Evolutionary conservation across 2,888 invertebrate species (phyloP).

Genomic region (Tetragonula carbonaria): DNA sequence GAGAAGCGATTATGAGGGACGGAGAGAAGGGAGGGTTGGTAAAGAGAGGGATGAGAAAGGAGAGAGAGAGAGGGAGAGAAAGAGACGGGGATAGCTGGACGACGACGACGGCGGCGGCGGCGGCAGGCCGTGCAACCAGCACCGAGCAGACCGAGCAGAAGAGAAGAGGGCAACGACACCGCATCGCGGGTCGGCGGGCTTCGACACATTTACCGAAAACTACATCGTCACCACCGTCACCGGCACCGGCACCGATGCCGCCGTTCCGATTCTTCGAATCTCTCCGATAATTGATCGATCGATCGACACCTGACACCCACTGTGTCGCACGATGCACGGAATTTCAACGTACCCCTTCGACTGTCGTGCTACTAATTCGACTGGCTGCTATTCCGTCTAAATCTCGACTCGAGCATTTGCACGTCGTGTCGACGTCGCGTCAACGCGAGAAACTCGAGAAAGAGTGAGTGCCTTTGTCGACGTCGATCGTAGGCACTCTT

Average conservation of each 20-base stretch:
- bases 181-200: conserved; percentile 67
- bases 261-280: conserved; percentile 66
- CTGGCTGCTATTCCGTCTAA: no score
- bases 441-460: no score
- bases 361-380: no score
- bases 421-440: no score
- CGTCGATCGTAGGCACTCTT: background rate
- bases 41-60: conserved; percentile 42
- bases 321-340: conserved; percentile 32
- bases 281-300: conserved; percentile 67
- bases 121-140: conserved; percentile 56
- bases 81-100: conserved; percentile 63
- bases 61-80: conserved; percentile 46
- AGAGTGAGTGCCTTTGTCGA: no score
- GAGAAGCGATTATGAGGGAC: conserved; percentile 22
- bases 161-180: conserved; percentile 83
- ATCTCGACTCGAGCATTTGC: no score
- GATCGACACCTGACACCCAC: conserved; percentile 37
- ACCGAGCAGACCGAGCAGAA: conserved; percentile 66
- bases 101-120: conserved; percentile 68
- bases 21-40: conserved; percentile 15
- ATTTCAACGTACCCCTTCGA: conserved; percentile 20
- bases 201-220: conserved; percentile 80
- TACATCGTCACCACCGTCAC: conserved; percentile 60
- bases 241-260: conserved; percentile 57